Evolutionary conservation across 2,888 invertebrate species (phyloP).

Genomic region (Erebia aethiops): DNA sequence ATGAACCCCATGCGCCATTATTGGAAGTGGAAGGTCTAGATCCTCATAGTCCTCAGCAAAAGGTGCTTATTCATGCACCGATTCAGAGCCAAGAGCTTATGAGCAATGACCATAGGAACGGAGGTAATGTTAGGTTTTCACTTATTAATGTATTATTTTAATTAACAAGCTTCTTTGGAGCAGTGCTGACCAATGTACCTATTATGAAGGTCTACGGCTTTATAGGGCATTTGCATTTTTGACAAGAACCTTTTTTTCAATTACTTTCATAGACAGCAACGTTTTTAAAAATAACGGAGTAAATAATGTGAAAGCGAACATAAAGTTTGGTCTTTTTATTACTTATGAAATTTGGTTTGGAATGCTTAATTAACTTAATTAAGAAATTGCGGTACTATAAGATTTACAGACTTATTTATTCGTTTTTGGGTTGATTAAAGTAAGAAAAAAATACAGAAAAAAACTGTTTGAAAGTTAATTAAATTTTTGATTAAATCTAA

Average conservation of each 20-base stretch:
- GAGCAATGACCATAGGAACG: constrained; percentile 70
- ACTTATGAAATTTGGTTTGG: neutral
- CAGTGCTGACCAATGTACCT: too few species aligned
- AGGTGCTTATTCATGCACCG: constrained; percentile 75
- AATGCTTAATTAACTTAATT: constrained; percentile 7
- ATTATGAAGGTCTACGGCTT: too few species aligned
- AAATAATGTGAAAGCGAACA: neutral
- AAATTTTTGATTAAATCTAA: neutral
- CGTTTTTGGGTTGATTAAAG: neutral
- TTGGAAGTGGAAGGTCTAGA: constrained; percentile 76
- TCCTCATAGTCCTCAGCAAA: constrained; percentile 78
- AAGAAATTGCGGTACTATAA: neutral
- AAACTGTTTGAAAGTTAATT: neutral
- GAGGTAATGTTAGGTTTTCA: constrained; percentile 56
- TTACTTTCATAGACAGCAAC: too few species aligned
- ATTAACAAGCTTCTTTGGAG: neutral
- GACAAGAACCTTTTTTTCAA: too few species aligned
- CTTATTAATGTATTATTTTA: neutral
- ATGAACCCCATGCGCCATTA: constrained; percentile 75
- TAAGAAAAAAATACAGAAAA: neutral
- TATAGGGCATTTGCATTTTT: too few species aligned
- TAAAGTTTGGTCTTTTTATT: neutral
- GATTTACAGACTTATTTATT: too few species aligned
- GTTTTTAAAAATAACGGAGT: too few species aligned
- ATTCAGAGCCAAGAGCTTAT: constrained; percentile 75